Evolutionary conservation across 1,140 invertebrate genomes (phyloP).

Genomic region (Wasmannia auropunctata): DNA sequence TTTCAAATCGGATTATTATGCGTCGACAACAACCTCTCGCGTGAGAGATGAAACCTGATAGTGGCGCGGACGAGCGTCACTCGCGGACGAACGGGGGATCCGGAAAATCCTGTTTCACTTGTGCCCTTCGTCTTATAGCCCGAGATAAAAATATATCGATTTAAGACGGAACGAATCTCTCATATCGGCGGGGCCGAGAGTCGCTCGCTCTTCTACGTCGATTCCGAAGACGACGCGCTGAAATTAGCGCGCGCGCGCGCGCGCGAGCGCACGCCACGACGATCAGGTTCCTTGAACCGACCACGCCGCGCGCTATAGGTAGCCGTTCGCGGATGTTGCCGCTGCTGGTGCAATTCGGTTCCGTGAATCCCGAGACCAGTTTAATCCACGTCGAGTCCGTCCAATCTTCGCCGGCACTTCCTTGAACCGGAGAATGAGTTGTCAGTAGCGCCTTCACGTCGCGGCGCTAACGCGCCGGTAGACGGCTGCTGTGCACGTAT

Average conservation of each 20-base stretch:
- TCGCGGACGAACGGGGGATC: conserved; percentile 32
- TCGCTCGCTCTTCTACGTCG: neutral
- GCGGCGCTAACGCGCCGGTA: conserved; percentile 48
- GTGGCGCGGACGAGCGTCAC: neutral
- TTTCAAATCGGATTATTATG: conserved; percentile 47
- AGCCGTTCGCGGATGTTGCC: conserved; percentile 34
- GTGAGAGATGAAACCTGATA: conserved; percentile 14
- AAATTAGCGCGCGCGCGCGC: conserved; percentile 28
- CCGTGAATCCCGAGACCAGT: conserved; percentile 58
- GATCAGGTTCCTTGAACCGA: conserved; percentile 59
- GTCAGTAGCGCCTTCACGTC: conserved; percentile 58
- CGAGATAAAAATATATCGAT: conserved; percentile 38
- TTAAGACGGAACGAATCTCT: conserved; percentile 39
- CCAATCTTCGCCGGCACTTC: conserved; percentile 59
- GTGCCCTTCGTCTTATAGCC: conserved; percentile 10
- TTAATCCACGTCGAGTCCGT: conserved; percentile 52
- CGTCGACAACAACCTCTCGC: conserved; percentile 31
- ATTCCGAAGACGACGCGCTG: conserved; percentile 25
- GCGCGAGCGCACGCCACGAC: too few species aligned
- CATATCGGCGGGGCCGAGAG: neutral
- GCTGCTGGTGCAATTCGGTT: conserved; percentile 53
- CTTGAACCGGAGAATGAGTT: conserved; percentile 60
- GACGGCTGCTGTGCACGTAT: conserved; percentile 2
- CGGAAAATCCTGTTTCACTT: conserved; percentile 48
- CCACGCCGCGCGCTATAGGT: conserved; percentile 17